Base-by-base conservation (phyloP, 2,797 vertebrate genomes). In the Pseudotriccus pelzelni region DNA sequence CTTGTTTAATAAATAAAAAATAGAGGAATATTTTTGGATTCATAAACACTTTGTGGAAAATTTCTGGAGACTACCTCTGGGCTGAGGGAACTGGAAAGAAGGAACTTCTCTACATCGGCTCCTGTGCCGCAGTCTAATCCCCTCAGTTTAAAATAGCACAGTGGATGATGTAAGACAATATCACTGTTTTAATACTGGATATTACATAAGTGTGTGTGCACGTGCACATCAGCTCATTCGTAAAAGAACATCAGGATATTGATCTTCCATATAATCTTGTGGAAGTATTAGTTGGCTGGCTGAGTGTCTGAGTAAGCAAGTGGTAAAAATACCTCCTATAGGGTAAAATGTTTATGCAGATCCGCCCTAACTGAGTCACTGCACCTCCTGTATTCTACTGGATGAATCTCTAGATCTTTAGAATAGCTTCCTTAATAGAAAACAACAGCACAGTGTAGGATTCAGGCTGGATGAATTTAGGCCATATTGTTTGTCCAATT, bases 391-490 rank as follows among this genome's bases (percentile, higher is more conserved):
- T 62, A 28, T 22, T 23, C 87, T 86, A 8, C 50, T 66, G 62
- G 27, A 73, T 94, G 53, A 52, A 25, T 69, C 32, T 86, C 47
- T 36, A 44, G 20, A 34, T 74, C 49, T 77, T 85, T 84, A 53
- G n/a, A 91, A 43, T 27, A 75, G 16, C n/a, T 92, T 77, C 64
- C 75, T 91, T 86, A 88, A 60, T 80, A 83, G 66, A 79, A 83
- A 91, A 64, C 17, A 90, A 69, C 14, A 80, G 44, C 58, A 64
- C 7, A 67, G 44, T 19, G 14, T 14, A 74, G 32, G 92, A 59
- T 82, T 87, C n/a, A 73, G 14, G 24, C 21, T 83, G 50, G 43
- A 80, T 77, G 88, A 66, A 59, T 88, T 74, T 67, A 27, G 24
- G 24, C 20, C 5, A 14, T 60, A 37, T 47, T 78, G 41, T 36